Conservation (phyloP, 2,113 vertebrate genomes). For the Setophaga coronata region DNA sequence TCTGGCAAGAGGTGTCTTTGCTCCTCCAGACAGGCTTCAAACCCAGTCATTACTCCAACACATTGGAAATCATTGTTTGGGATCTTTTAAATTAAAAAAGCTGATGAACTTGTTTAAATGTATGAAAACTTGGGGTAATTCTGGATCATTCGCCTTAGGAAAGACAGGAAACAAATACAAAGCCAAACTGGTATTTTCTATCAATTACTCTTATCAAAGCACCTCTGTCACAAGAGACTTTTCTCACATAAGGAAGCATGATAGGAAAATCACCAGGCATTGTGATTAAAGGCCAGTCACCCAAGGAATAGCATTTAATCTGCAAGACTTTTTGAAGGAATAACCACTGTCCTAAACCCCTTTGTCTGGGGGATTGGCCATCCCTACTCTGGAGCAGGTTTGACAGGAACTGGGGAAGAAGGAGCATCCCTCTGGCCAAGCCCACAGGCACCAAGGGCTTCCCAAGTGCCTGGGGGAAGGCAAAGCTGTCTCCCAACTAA, state of each 20-base stretch:
- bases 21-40: not conserved
- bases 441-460: accelerated
- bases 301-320: not conserved
- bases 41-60: not conserved
- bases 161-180: not conserved
- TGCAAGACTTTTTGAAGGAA: not conserved
- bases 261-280: not conserved
- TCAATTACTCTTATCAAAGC: not conserved
- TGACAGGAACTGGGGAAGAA: not conserved
- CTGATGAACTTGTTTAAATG: not conserved
- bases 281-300: not conserved
- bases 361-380: not conserved
- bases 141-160: not conserved
- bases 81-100: not conserved
- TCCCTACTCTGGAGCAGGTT: not conserved
- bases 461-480: not conserved
- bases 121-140: not conserved
- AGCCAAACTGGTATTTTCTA: not conserved
- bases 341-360: not conserved
- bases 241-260: not conserved
- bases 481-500: not conserved
- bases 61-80: not conserved
- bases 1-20: not conserved
- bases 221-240: not conserved
- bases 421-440: not conserved